These are phyloP conservation scores for Diabrotica virgifera DNA, from an alignment of 1,140 invertebrate species.

Conservation along the genomic window DNA sequence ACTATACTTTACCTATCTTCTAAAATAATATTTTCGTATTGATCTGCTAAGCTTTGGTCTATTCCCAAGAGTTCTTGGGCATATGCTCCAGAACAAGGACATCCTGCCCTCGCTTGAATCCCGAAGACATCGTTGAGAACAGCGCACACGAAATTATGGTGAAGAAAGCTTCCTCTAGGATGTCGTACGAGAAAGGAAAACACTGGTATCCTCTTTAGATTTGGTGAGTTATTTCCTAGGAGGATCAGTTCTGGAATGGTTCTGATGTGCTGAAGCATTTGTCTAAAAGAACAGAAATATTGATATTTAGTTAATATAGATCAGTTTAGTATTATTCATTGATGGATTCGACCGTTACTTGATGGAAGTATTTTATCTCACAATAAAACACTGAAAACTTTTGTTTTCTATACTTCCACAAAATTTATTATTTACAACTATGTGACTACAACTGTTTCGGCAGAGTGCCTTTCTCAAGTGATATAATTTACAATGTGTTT, in stretches of 20 bases:
- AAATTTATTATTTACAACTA: too few species aligned
- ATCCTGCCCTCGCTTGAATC: constrained; percentile 83
- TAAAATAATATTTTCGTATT: constrained; percentile 73
- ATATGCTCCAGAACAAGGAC: constrained; percentile 79
- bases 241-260: constrained; percentile 76
- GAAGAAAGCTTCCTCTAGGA: constrained; percentile 75
- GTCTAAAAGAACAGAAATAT: constrained; percentile 52
- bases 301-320: not conserved
- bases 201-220: constrained; percentile 69
- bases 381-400: too few species aligned
- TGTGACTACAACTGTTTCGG: too few species aligned
- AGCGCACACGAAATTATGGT: constrained; percentile 87
- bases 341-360: too few species aligned
- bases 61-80: constrained; percentile 84
- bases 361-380: too few species aligned
- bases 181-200: constrained; percentile 86
- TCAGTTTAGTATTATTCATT: not conserved
- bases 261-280: constrained; percentile 69
- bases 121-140: constrained; percentile 90
- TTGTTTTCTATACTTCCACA: too few species aligned
- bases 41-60: constrained; percentile 66
- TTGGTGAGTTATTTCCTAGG: constrained; percentile 67
- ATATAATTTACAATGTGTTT: too few species aligned
- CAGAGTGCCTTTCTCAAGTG: too few species aligned
- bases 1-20: constrained; percentile 63